A percentile compares a stretch with the other conserved stretches of the same genome.
These are phyloP conservation scores for Otus sunia DNA, from an alignment of 2,113 vertebrate genomes.

Conservation along the genomic window DNA sequence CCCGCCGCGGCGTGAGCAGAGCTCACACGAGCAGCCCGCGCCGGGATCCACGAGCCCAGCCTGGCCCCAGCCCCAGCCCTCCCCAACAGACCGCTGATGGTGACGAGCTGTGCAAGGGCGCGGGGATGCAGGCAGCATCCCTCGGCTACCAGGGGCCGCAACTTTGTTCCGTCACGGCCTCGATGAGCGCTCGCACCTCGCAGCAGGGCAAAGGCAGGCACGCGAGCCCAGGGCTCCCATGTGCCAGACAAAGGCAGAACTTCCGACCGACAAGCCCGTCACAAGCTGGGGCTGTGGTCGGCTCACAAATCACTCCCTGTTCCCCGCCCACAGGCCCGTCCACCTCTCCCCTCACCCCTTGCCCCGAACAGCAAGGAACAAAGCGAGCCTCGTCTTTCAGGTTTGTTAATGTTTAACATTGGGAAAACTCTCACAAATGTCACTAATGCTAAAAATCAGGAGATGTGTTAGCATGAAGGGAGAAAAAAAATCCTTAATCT, in stretches of 20 bases:
- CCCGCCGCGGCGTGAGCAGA: neutral
- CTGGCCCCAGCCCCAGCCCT: neutral
- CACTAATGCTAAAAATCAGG: conserved; percentile 76
- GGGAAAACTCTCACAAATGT: conserved; percentile 66
- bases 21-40: neutral
- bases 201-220: neutral
- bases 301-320: neutral
- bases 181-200: neutral
- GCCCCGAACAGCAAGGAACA: conserved; percentile 15
- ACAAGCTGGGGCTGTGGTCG: neutral
- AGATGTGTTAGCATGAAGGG: conserved; percentile 68
- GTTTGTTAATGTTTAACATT: conserved; percentile 2
- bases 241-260: neutral
- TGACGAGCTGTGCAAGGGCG: neutral
- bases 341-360: neutral
- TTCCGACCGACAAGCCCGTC: neutral
- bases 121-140: neutral
- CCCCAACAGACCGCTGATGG: neutral
- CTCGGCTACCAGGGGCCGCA: neutral
- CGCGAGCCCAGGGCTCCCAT: fast-evolving
- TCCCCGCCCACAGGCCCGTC: neutral
- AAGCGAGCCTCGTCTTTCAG: conserved; percentile 36
- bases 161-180: fast-evolving
- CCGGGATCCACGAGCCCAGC: fast-evolving
- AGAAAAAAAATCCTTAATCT: conserved; percentile 76